A percentile compares a stretch with the other conserved stretches of the same genome.
phyloP scores from a whole-genome alignment of 2,888 invertebrate species.

The Tortrix viridana region DNA sequence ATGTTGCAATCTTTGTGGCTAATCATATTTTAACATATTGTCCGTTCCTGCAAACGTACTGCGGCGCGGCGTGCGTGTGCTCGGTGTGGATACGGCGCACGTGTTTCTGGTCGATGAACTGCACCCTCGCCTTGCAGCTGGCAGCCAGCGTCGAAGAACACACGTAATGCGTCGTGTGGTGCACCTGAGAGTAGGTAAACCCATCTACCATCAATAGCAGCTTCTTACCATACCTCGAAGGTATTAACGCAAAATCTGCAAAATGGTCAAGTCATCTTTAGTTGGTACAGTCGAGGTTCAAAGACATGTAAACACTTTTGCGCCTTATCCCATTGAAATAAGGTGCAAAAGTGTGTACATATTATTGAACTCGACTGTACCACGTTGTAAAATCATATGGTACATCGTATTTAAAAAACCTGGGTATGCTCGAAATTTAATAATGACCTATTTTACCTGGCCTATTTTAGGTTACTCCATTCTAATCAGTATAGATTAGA shows the following conservation, averaged over 20 bases:
- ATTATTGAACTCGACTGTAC: no score
- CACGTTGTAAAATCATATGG: no score
- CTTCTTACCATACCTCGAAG: conserved; percentile 21
- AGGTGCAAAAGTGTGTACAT: no score
- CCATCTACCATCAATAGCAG: conserved; percentile 22
- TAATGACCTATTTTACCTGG: no score
- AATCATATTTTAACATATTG: conserved; percentile 22
- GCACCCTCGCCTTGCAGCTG: conserved; percentile 42
- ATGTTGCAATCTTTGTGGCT: not conserved
- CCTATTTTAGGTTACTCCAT: no score
- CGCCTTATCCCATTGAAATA: no score
- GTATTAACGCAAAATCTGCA: not conserved
- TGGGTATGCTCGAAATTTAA: no score
- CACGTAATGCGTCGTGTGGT: conserved; percentile 29
- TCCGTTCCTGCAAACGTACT: conserved; percentile 21
- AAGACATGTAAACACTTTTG: no score
- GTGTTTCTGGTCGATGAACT: not conserved
- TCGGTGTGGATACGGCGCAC: conserved; percentile 4
- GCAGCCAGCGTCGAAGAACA: conserved; percentile 40
- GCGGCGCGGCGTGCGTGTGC: conserved; percentile 25
- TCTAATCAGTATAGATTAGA: no score
- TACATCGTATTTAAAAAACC: no score
- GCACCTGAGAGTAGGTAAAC: conserved; percentile 23
- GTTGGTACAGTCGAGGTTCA: no score
- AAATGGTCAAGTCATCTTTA: not conserved